phyloP scores from a whole-genome alignment of 2,888 invertebrate genomes.

The Sphaerophoria rueppellii region DNA sequence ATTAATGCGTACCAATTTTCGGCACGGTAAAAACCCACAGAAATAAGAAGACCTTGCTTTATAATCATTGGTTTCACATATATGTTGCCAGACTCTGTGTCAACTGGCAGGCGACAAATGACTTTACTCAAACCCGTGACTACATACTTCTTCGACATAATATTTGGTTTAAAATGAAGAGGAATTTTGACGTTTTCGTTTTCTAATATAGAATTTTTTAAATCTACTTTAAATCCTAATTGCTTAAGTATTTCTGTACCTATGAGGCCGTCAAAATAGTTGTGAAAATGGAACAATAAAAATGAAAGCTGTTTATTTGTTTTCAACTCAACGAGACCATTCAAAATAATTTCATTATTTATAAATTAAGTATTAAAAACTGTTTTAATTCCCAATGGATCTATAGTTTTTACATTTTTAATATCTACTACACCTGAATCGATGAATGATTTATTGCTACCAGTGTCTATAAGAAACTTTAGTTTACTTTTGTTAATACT shows the following conservation, averaged over 20 bases:
- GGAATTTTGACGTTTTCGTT: not conserved
- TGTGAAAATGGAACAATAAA: conserved; percentile 19
- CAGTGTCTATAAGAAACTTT: not conserved
- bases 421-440: no score
- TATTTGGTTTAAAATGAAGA: conserved; percentile 30
- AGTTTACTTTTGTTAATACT: conserved; percentile 2
- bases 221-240: conserved; percentile 19
- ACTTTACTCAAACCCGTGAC: not conserved
- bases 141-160: conserved; percentile 14
- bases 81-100: not conserved
- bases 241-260: conserved; percentile 34
- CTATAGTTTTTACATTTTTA: no score
- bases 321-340: conserved; percentile 5
- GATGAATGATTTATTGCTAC: no score
- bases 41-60: conserved; percentile 2
- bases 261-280: conserved; percentile 48
- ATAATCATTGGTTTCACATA: conserved; percentile 7
- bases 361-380: not conserved
- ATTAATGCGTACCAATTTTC: conserved; percentile 18
- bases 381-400: no score
- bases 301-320: not conserved
- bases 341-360: conserved; percentile 3
- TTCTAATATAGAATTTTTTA: conserved; percentile 15
- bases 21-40: conserved; percentile 11
- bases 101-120: not conserved